Evolutionary conservation across 2,797 vertebrate genomes (phyloP).

Genomic region (Macrochelys suwanniensis): DNA sequence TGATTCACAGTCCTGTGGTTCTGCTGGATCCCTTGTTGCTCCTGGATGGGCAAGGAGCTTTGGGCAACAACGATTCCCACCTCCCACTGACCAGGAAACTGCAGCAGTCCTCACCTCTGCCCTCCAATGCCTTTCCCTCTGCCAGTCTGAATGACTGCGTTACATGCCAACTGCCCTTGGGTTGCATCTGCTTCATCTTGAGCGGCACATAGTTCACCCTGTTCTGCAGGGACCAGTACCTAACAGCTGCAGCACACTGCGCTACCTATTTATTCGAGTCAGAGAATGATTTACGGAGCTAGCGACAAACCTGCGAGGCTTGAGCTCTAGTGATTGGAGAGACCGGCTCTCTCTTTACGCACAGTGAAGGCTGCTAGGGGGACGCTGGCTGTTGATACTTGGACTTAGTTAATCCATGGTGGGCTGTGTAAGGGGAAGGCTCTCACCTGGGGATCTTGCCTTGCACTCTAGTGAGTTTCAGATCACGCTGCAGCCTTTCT

Average conservation of each 20-base stretch:
- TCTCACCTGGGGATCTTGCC: background rate
- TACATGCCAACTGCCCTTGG: accelerated
- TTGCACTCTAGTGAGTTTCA: background rate
- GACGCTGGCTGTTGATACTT: background rate
- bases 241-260: background rate
- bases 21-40: background rate
- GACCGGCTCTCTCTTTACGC: background rate
- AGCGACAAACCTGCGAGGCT: background rate
- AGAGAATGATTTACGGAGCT: background rate
- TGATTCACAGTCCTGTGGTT: background rate
- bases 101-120: accelerated
- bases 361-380: background rate
- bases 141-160: background rate
- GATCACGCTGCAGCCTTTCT: background rate
- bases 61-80: background rate
- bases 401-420: background rate
- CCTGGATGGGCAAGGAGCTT: background rate
- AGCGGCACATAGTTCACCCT: accelerated
- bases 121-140: background rate
- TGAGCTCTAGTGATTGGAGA: accelerated
- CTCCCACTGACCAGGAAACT: background rate
- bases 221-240: background rate
- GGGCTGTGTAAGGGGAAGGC: background rate
- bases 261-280: background rate
- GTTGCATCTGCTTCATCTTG: background rate